Conservation (phyloP, 2,113 vertebrate genomes). For the Uria lomvia region DNA sequence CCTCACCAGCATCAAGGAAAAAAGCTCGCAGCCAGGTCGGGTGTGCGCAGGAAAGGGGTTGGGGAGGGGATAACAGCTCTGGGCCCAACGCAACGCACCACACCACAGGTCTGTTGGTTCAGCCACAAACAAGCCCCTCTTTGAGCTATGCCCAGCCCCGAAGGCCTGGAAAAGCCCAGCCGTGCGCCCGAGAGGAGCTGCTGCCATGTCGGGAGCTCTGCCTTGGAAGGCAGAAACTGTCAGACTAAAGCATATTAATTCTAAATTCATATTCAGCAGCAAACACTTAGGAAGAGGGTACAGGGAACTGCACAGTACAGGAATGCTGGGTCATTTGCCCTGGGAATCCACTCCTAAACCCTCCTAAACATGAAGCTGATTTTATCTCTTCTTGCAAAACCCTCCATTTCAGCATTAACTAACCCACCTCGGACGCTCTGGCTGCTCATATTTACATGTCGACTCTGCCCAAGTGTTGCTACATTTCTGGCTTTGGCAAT, state of each 20-base stretch:
- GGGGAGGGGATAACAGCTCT: background rate
- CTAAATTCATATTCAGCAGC: background rate
- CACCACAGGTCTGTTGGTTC: background rate
- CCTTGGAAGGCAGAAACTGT: background rate
- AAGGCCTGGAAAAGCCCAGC: background rate
- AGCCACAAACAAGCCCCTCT: background rate
- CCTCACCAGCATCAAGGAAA: background rate
- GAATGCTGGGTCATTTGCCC: background rate
- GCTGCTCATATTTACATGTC: background rate
- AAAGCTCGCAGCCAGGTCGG: background rate
- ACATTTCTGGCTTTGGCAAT: slow-evolving; percentile 3
- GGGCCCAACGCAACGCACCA: background rate
- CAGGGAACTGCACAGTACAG: background rate
- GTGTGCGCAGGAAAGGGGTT: background rate
- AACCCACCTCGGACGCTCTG: background rate
- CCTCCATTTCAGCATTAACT: background rate
- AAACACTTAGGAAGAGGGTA: background rate
- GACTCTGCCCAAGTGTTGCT: background rate
- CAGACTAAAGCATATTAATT: background rate
- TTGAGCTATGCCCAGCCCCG: background rate
- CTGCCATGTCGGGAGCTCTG: background rate
- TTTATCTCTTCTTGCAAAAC: slow-evolving; percentile 50
- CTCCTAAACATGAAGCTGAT: background rate
- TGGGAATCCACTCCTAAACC: background rate
- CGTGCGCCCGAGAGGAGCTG: background rate